Evolutionary conservation across 1,140 invertebrate species (phyloP), one percentile per base, ranked within the genome.

Genomic region (Aphaenogaster rudis): DNA sequence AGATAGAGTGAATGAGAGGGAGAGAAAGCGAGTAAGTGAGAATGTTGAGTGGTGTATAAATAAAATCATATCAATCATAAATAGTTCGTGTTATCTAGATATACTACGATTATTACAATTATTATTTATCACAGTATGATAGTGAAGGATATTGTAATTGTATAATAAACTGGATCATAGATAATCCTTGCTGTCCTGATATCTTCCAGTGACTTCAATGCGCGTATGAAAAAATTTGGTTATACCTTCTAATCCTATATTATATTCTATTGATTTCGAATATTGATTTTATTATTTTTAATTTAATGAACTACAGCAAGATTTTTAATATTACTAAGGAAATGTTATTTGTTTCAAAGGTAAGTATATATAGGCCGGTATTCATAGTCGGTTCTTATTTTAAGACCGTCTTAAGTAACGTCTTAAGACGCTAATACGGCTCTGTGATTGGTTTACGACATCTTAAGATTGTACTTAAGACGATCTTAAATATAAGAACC

Each of bases 161-260:
- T 95, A 95, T 94, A 95, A 95, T 95, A 95, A 95, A 95, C 88
- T 95, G 93, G 93, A 90, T 94, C 93, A 95, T 95, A 95, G 94
- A 93, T 91, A 84, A 48, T 84, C 42, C 28, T n/a, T 64, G 15
- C 21, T 66, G 11, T 66, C 9, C n/a, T 8, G 3, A 71, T 71
- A 39, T 21, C 17, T 45, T 59, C 21, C 42, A 17, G 13, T 74
- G 28, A 76, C 15, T 17, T 76, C 8, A 21, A 54, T 39, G 17
- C 1, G 7, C 9, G 6, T n/a, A 15, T 33, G 42, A 13, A n/a
- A 54, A 66, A 42, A 7, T 33, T 9, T 9, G 13, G 1, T n/a
- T 13, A 59, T 8, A 28, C 28, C 21, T 52, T 69, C n/a, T 28
- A 69, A 69, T 36, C 9, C 4, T 54, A 13, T 15, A 69, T 42